Percentiles rank a stretch among this genome's conserved stretches.
These are phyloP conservation scores for Diaprepes abbreviatus DNA, from an alignment of 2,888 invertebrate genomes.

Conservation along the genomic window DNA sequence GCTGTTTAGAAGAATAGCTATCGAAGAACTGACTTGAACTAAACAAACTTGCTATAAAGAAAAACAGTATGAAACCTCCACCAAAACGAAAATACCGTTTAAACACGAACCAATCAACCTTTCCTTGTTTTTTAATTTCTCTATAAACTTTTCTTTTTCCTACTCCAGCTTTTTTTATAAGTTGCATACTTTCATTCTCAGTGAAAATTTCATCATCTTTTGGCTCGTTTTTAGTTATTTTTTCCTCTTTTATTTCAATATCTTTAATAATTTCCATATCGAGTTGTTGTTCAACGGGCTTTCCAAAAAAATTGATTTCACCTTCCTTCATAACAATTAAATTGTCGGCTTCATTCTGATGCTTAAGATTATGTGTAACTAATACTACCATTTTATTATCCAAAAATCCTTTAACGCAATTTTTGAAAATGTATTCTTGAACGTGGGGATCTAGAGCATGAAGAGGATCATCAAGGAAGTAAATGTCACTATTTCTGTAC, in stretches of 20 bases:
- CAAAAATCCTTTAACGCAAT: slow-evolving; percentile 65
- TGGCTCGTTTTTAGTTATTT: slow-evolving; percentile 13
- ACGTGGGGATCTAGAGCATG: slow-evolving; percentile 85
- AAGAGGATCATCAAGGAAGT: slow-evolving; percentile 83
- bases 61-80: slow-evolving; percentile 56
- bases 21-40: slow-evolving; percentile 52
- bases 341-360: slow-evolving; percentile 62
- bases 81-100: slow-evolving; percentile 58
- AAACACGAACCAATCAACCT: slow-evolving; percentile 56
- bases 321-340: slow-evolving; percentile 68
- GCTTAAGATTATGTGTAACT: slow-evolving; percentile 59
- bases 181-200: slow-evolving; percentile 40
- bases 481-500: slow-evolving; percentile 82
- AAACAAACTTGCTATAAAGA: slow-evolving; percentile 52
- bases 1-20: slow-evolving; percentile 55
- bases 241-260: slow-evolving; percentile 31
- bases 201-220: slow-evolving; percentile 19
- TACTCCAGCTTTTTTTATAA: slow-evolving; percentile 27
- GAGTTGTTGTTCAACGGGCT: slow-evolving; percentile 48
- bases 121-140: slow-evolving; percentile 58
- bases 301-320: slow-evolving; percentile 48
- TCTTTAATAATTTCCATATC: slow-evolving; percentile 49
- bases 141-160: slow-evolving; percentile 52
- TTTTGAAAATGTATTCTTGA: slow-evolving; percentile 78
- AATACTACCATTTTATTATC: slow-evolving; percentile 66